Percentiles rank a stretch among this genome's conserved stretches.
These are phyloP conservation scores for Gadopsis bispinosus DNA, from an alignment of 2,797 vertebrate species.

Conservation along the genomic window DNA sequence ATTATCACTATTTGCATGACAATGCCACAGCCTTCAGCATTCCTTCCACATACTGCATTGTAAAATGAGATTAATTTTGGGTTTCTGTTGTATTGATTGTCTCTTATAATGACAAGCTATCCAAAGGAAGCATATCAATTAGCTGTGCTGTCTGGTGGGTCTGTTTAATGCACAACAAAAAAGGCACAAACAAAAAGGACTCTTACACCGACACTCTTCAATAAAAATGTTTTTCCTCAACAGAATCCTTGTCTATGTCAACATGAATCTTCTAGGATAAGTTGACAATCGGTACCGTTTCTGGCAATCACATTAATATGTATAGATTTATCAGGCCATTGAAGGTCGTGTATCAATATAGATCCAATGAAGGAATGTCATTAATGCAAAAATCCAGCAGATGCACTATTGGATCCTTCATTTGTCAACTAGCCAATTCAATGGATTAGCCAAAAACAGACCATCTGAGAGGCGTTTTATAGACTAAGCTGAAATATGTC, in stretches of 20 bases:
- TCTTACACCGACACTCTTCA: neutral
- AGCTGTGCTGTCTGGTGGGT: constrained; percentile 13
- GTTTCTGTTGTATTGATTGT: constrained; percentile 62
- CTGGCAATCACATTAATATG: neutral
- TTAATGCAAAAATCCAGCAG: too few species aligned
- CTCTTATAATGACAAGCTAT: constrained; percentile 59
- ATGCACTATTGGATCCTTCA: neutral
- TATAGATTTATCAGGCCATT: neutral
- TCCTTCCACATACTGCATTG: constrained; percentile 33
- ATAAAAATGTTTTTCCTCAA: constrained; percentile 1
- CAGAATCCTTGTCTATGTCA: neutral
- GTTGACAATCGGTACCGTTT: neutral
- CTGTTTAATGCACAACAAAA: constrained; percentile 20
- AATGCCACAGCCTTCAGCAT: constrained; percentile 54
- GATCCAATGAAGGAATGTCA: too few species aligned
- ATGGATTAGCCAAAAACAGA: neutral
- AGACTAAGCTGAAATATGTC: neutral
- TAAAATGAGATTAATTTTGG: constrained; percentile 52
- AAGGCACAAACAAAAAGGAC: constrained; percentile 5
- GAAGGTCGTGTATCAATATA: neutral
- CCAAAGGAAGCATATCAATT: constrained; percentile 46
- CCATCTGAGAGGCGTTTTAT: neutral
- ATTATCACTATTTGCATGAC: constrained; percentile 66
- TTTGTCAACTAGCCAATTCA: neutral
- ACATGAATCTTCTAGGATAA: neutral